Base-by-base conservation (phyloP, 2,888 invertebrate species). In the Drosophila dives region DNA sequence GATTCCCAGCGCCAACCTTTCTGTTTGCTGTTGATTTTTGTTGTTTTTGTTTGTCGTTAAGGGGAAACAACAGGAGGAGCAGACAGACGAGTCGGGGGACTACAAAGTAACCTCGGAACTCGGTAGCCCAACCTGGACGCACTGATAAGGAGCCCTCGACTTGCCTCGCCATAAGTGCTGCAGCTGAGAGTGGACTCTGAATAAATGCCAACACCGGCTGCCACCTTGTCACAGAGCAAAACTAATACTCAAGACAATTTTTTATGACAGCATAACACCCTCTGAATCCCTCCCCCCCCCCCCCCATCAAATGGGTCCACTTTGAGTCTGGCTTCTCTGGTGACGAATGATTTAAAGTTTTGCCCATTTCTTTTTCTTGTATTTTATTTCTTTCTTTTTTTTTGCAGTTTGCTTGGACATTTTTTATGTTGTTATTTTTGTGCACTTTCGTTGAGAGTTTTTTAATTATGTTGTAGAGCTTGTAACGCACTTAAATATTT, bases 161-260 rank as follows among this genome's bases (percentile, higher is more conserved):
- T 29, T 5, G 68, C 62, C 51, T 64, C 68, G 48, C 53, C 73
- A 61, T 73, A 66, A 85, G 65, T 80, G 86, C 86, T 68, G 75
- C 79, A 59, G 50, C 38, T 53, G 55, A 40, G 80, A 73, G 62
- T 73, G 82, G 86, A 77, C 88, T 80, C 86, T 85, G 90, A 88
- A 90, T 85, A 85, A 88, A 85, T 85, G 81, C 77, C 78, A 71
- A 71, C 67, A 63, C 60, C 56, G 69, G 62, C 64, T 83, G 81
- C 69, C 74, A 81, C 75, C 81, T 84, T 84, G 90, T 87, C 90
- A 87, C 75, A 86, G 81, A 86, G 69, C 67, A 90, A 90, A 85
- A 88, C 83, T 86, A 90, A 86, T 90, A 86, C 90, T 86, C 74
- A 80, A 79, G 80, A 88, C 90, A 75, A 86, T 86, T 90, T 86